Conservation (phyloP, 1,140 invertebrate species). For the Procambarus clarkii region DNA sequence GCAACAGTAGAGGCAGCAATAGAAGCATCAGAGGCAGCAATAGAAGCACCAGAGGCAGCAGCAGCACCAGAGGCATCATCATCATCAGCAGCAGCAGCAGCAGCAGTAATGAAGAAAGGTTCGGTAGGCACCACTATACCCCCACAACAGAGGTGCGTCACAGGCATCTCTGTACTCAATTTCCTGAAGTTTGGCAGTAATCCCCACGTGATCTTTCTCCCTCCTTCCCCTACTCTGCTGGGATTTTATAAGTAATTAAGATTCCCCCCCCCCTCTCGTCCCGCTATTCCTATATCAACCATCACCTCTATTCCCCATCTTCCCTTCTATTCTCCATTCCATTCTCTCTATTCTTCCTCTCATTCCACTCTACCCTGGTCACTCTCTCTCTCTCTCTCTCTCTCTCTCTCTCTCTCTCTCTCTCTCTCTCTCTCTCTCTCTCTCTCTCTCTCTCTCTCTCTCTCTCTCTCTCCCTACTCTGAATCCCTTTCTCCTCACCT, state of each 20-base stretch:
- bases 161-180: not conserved
- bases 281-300: not conserved
- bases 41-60: too few relatives aligned
- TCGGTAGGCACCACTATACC: too few relatives aligned
- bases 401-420: not conserved
- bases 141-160: not conserved
- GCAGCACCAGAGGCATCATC: too few relatives aligned
- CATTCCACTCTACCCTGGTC: not conserved
- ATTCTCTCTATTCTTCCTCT: not conserved
- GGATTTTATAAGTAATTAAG: not conserved
- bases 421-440: not conserved
- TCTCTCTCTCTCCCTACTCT: not conserved
- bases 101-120: too few relatives aligned
- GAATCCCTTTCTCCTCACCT: too few relatives aligned
- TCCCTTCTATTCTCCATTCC: not conserved
- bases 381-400: not conserved
- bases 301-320: not conserved
- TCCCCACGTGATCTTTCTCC: not conserved
- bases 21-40: not conserved
- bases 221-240: not conserved
- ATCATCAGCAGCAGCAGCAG: too few relatives aligned
- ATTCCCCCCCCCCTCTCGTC: not conserved
- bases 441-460: not conserved
- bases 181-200: slow-evolving; percentile 6
- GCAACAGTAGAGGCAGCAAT: not conserved